A percentile compares a stretch with the other conserved stretches of the same genome.
These are phyloP conservation scores for Prosopocoilus inquinatus DNA, from an alignment of 2,888 invertebrate genomes.

Conservation along the genomic window DNA sequence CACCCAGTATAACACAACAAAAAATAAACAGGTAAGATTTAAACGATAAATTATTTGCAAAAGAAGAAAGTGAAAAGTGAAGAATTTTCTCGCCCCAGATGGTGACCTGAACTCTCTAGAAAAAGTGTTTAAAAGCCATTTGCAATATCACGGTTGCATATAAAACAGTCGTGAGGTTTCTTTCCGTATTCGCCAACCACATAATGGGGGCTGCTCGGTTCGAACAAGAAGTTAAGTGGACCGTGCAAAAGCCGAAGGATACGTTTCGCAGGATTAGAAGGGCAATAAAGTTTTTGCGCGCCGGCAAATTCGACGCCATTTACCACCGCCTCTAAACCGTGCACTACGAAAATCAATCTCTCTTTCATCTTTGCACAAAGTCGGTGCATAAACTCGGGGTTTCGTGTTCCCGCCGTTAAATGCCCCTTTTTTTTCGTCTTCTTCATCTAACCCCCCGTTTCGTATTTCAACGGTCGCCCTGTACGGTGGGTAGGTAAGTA, in stretches of 20 bases:
- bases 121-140: too few species aligned
- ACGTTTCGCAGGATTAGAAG: neutral
- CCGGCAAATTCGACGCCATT: neutral
- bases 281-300: constrained; percentile 1
- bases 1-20: too few species aligned
- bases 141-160: too few species aligned
- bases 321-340: neutral
- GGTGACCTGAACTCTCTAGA: too few species aligned
- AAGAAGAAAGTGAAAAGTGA: too few species aligned
- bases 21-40: too few species aligned
- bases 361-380: constrained; percentile 2
- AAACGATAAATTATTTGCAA: too few species aligned
- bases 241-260: neutral
- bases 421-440: neutral
- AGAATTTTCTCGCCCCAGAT: too few species aligned
- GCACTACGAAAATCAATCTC: neutral
- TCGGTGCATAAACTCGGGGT: neutral
- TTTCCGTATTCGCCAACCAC: too few species aligned
- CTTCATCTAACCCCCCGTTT: neutral
- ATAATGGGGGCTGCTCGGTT: too few species aligned
- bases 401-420: constrained; percentile 1
- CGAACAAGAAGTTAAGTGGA: neutral
- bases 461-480: neutral
- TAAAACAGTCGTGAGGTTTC: too few species aligned
- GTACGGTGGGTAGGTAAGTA: too few species aligned